Evolutionary conservation across 1,140 invertebrate genomes (phyloP), one percentile per base, ranked within the genome.

Genomic region (Pseudoatta argentina): DNA sequence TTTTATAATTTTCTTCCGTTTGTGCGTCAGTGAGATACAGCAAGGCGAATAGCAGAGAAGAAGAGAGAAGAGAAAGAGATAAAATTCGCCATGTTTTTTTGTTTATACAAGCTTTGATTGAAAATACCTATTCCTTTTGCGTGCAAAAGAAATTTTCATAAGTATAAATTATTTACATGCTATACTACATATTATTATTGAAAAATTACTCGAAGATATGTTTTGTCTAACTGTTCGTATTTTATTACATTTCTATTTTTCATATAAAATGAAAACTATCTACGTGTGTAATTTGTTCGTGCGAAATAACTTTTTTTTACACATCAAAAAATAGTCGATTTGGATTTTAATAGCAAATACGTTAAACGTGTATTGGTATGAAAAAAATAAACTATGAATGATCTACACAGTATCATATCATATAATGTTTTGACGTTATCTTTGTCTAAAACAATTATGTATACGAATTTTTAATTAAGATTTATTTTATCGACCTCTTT

Each of bases 1-100:
- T 93, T 94, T 94, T 92, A 93, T 92, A 93, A 92, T 92, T 91
- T 92, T 91, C 79, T 89, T 72, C 76, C 76, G 81, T 59, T 86
- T 71, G 85, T 71, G 77, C 85, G 77, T 78, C 73, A 73, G 57
- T 30, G 76, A 79, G 79, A 61, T 48, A 53, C 21, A 79, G 18
- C 34, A 16, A 59, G 16, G 2, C 6, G 6, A 14, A 71, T 14
- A 59, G 4, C 8, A 44, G 18, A 71, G 59, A 87, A 57, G 27
- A n/a, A n/a, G 66, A 59, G 12, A 61, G 12, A 51, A 3, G 0
- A 14, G 48, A 39, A 30, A 21, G n/a, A 73, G 39, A 51, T n/a
- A 71, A 39, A 78, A 85, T 24, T 85, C 71, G 81, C 81, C 85
- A 81, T 83, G 91, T 87, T 91, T 90, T 90, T 77, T 91, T 94